A percentile compares a stretch with the other conserved stretches of the same genome.
phyloP scores from a whole-genome alignment of 2,888 invertebrate species.

The Cantharis flavilabris region DNA sequence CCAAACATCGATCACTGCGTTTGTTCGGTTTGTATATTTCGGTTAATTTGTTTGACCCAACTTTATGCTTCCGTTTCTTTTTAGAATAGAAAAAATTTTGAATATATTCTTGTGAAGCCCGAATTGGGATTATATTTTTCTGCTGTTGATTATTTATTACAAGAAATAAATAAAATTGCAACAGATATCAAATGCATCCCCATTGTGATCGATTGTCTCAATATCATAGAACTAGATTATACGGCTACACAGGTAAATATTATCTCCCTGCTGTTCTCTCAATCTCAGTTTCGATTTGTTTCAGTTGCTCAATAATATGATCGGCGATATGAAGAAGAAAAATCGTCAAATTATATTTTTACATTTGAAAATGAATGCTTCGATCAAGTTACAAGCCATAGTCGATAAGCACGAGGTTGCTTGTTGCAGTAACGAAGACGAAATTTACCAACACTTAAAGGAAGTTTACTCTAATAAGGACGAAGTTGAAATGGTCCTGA shows the following conservation, averaged over 20 bases:
- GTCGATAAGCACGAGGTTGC: constrained; percentile 2
- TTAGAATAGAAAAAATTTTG: constrained; percentile 56
- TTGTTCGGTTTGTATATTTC: constrained; percentile 35
- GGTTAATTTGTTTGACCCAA: neutral
- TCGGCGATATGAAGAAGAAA: neutral
- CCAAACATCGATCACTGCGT: constrained; percentile 55
- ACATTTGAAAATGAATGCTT: neutral
- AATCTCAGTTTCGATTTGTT: neutral
- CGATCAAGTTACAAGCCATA: neutral
- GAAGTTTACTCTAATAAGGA: neutral
- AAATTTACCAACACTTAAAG: neutral
- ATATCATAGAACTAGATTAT: constrained; percentile 30
- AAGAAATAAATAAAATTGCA: constrained; percentile 60
- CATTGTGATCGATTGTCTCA: constrained; percentile 27
- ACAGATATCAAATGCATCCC: constrained; percentile 6
- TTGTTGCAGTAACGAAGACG: constrained; percentile 14
- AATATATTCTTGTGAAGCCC: constrained; percentile 66
- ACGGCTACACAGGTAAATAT: constrained; percentile 28
- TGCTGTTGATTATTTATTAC: constrained; percentile 67
- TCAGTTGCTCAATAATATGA: constrained; percentile 8
- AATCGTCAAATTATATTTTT: constrained; percentile 10
- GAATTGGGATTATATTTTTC: constrained; percentile 73
- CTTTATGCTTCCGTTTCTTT: constrained; percentile 7
- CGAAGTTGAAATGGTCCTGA: constrained; percentile 8
- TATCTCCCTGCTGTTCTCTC: neutral